Evolutionary conservation across 2,113 vertebrate genomes (phyloP), one percentile per base, ranked within the genome.

Genomic region (Copsychus sechellarum): DNA sequence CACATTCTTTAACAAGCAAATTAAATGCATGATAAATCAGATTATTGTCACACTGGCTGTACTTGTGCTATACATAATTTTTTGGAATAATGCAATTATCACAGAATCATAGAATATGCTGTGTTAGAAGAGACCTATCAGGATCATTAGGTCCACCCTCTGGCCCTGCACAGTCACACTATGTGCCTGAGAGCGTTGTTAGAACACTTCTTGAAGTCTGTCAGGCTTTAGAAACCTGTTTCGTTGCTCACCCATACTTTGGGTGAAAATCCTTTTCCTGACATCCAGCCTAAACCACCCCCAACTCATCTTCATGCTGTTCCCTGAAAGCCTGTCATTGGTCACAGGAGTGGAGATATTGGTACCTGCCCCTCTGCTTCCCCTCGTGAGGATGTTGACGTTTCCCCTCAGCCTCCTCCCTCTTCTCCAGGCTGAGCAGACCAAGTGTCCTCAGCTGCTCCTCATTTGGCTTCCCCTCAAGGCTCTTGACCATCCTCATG

Each of bases 161-260:
- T 26, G 19, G 9, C 9, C 54, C 48, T 69, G 45, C n/a, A 34
- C 29, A 61, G 25, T 69, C 29, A 26, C 14, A 61, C 25, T 8
- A 20, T 0, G 0, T 53, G 5, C 12, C n/a, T 26, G 29, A 67
- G 47, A 60, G 24, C 0, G 0, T 40, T 74, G 28, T 82, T 29
- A 12, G 26, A 69, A 47, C 10, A 21, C 11, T 58, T 58, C 23
- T 38, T 60, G 47, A 76, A 9, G 21, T 74, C 21, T 53, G 19
- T 18, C 38, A 54, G 62, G 17, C 53, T 81, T 66, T 34, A 58
- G 76, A 57, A 81, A 19, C 11, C 20, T 53, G 4, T 47, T 89
- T 36, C 20, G n/a, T 43, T 67, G 23, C 38, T 45, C 28, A 47
- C 0, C 9, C 11, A 18, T 43, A 6, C 28, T 61, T 29, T 2